A percentile compares a stretch with the other conserved stretches of the same genome.
phyloP scores from a whole-genome alignment of 2,113 vertebrate genomes.

The Thamnophis sirtalis region DNA sequence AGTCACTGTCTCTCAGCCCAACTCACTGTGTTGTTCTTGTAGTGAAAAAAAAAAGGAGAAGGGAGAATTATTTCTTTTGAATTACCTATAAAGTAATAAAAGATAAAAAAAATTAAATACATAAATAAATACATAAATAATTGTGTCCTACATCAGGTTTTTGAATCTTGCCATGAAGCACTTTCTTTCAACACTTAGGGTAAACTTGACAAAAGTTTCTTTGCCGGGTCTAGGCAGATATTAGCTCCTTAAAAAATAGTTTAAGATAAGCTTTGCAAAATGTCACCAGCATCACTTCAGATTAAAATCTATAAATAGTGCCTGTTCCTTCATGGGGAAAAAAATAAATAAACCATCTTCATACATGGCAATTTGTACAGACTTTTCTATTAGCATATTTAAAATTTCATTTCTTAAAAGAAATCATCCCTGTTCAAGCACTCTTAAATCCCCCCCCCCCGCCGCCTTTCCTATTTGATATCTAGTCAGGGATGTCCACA shows the following conservation, averaged over 20 bases:
- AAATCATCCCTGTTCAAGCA: neutral
- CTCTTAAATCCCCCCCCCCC: neutral
- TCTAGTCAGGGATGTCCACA: neutral
- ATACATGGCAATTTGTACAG: neutral
- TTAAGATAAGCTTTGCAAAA: neutral
- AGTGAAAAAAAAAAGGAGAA: neutral
- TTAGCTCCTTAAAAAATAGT: neutral
- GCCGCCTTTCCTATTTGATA: neutral
- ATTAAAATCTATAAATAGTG: neutral
- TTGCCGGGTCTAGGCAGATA: neutral
- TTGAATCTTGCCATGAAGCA: neutral
- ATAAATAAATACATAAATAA: neutral
- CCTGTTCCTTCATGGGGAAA: neutral
- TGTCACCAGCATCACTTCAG: neutral
- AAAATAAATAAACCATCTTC: neutral
- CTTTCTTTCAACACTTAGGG: neutral
- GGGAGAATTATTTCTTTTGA: neutral
- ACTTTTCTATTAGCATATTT: neutral
- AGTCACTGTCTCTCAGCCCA: neutral
- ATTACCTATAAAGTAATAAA: neutral
- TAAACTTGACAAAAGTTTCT: neutral
- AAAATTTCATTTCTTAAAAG: neutral
- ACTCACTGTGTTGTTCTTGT: neutral
- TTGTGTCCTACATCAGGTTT: neutral
- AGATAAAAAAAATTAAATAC: neutral